Conservation (phyloP, 1,140 invertebrate species). For the Harpegnathos saltator region DNA sequence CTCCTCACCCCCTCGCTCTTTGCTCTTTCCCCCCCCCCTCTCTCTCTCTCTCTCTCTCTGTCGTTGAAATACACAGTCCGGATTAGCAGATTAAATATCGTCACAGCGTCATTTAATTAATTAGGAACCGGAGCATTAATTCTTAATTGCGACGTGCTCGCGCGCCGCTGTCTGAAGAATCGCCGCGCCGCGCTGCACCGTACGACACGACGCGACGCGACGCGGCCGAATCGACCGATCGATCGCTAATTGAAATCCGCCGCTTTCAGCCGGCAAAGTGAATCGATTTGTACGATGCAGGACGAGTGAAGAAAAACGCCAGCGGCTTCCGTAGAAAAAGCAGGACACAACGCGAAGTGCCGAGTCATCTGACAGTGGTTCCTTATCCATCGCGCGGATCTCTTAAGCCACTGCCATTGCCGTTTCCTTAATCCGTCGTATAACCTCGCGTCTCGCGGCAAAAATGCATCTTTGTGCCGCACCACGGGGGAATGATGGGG, state of each 20-base stretch:
- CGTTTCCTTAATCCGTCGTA: conserved; percentile 68
- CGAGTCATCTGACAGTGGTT: conserved; percentile 46
- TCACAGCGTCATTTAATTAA: conserved; percentile 34
- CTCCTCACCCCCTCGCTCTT: no score
- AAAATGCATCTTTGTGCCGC: conserved; percentile 61
- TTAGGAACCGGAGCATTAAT: conserved; percentile 15
- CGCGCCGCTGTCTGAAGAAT: conserved; percentile 15
- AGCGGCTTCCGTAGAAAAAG: conserved; percentile 47
- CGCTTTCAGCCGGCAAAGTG: conserved; percentile 30
- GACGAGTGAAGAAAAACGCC: conserved; percentile 17
- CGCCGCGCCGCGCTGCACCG: no score
- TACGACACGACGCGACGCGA: no score
- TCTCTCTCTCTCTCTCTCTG: no score
- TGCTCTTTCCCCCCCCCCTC: no score
- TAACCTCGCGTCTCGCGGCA: conserved; percentile 50
- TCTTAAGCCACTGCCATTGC: conserved; percentile 43
- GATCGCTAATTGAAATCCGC: conserved; percentile 56
- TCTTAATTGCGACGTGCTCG: not conserved
- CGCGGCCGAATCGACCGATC: conserved; percentile 19
- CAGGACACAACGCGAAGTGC: conserved; percentile 41
- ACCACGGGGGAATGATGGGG: conserved; percentile 12
- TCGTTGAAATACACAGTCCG: not conserved
- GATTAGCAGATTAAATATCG: conserved; percentile 36
- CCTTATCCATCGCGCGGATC: conserved; percentile 32
- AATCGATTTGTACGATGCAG: conserved; percentile 48